Percentiles rank a stretch among this genome's conserved stretches.
phyloP scores from a whole-genome alignment of 2,113 vertebrate genomes.

The Oreochromis aureus region DNA sequence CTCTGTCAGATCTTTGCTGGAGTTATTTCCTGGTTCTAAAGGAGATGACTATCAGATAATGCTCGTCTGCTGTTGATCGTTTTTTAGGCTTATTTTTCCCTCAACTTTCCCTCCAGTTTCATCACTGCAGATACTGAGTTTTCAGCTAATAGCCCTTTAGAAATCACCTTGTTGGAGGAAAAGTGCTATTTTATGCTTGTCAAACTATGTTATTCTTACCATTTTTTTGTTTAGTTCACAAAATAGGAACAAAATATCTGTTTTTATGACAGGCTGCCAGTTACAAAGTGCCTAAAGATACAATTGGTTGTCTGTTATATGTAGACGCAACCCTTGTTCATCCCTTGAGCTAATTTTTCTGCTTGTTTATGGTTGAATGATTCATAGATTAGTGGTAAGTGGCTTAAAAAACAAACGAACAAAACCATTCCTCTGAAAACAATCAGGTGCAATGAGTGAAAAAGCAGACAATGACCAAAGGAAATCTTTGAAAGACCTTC shows the following conservation, averaged over 20 bases:
- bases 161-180: not conserved
- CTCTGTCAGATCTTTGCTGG: not conserved
- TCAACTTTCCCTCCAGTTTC: not conserved
- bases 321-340: not conserved
- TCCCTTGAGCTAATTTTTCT: not conserved
- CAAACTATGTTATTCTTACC: not conserved
- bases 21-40: not conserved
- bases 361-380: not conserved
- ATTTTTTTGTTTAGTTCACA: not conserved
- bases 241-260: not conserved
- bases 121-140: not conserved
- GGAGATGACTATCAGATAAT: not conserved
- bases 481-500: not conserved
- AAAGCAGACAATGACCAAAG: not conserved
- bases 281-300: not conserved
- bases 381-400: not conserved
- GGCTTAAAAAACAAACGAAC: not conserved
- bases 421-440: not conserved
- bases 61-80: not conserved
- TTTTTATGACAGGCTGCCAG: not conserved
- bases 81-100: not conserved
- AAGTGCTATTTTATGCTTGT: not conserved
- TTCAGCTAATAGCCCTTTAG: not conserved
- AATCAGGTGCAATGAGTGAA: not conserved
- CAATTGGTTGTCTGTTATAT: not conserved